phyloP scores from a whole-genome alignment of 2,888 invertebrate species.

The Xylocampa areola region DNA sequence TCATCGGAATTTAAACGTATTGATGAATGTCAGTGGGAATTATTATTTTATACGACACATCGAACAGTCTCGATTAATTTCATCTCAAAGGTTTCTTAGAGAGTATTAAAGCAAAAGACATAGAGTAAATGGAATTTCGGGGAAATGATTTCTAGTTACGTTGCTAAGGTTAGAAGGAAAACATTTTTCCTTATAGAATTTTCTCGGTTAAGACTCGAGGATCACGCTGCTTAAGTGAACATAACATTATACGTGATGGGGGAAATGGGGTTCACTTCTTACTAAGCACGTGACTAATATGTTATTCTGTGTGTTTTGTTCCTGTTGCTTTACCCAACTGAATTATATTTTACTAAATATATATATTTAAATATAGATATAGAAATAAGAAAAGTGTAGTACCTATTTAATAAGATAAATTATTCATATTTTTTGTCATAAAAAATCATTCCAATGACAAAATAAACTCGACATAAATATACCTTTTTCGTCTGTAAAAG shows the following conservation, averaged over 20 bases:
- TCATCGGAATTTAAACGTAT: slow-evolving; percentile 3
- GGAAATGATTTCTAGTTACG: slow-evolving; percentile 17
- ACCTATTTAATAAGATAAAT: too few species aligned
- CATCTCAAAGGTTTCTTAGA: neutral
- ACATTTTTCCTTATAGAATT: slow-evolving; percentile 22
- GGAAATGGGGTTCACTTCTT: slow-evolving; percentile 29
- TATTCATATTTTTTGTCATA: too few species aligned
- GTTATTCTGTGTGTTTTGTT: neutral
- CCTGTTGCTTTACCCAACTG: neutral
- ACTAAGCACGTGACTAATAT: slow-evolving; percentile 1
- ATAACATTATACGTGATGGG: slow-evolving; percentile 8
- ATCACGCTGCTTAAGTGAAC: slow-evolving; percentile 16
- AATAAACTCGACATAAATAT: too few species aligned
- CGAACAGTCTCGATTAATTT: neutral
- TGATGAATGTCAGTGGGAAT: neutral
- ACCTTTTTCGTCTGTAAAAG: too few species aligned
- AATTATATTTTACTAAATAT: neutral
- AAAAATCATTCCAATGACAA: too few species aligned
- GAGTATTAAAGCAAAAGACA: neutral
- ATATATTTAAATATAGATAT: too few species aligned
- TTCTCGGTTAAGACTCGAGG: slow-evolving; percentile 12
- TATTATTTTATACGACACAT: neutral
- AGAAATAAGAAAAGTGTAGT: too few species aligned
- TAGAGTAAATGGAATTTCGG: slow-evolving; percentile 1
- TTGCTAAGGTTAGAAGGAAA: slow-evolving; percentile 12